Conservation (phyloP, 2,113 vertebrate species). For the Apistogramma diplotaenia region DNA sequence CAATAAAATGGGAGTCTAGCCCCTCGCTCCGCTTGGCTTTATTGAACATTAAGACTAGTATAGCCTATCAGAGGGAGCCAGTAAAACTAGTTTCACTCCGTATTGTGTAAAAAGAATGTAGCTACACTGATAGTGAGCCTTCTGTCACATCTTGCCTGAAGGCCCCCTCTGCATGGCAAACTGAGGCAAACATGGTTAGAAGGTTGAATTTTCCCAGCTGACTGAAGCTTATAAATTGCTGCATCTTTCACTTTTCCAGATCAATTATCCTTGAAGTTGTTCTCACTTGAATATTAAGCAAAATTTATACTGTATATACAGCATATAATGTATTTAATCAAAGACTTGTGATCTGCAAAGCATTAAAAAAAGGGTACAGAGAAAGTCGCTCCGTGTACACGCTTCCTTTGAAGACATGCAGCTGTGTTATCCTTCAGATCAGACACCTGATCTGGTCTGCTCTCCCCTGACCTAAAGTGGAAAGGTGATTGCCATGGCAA, state of each 20-base stretch:
- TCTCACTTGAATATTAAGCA: background rate
- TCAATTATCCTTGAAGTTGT: background rate
- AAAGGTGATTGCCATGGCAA: constrained; percentile 34
- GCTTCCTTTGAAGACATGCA: background rate
- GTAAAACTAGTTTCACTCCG: background rate
- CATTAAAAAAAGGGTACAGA: background rate
- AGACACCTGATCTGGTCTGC: constrained; percentile 27
- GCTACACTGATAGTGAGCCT: background rate
- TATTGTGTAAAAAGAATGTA: background rate
- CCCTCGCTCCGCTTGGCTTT: background rate
- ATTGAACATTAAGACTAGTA: background rate
- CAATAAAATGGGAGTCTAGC: background rate
- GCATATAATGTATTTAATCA: background rate
- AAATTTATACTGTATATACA: fast-evolving
- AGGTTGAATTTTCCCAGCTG: background rate
- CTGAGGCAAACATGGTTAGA: background rate
- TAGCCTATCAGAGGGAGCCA: background rate
- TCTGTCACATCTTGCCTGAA: background rate
- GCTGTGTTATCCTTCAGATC: constrained; percentile 8
- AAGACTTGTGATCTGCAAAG: background rate
- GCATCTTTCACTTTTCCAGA: background rate
- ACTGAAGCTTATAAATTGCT: background rate
- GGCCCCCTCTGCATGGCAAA: background rate
- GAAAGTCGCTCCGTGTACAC: background rate
- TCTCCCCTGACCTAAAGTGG: constrained; percentile 27